Percentiles rank a stretch among this genome's conserved stretches.
phyloP scores from a whole-genome alignment of 2,113 vertebrate species.

The rat (Rattus norvegicus) region DNA sequence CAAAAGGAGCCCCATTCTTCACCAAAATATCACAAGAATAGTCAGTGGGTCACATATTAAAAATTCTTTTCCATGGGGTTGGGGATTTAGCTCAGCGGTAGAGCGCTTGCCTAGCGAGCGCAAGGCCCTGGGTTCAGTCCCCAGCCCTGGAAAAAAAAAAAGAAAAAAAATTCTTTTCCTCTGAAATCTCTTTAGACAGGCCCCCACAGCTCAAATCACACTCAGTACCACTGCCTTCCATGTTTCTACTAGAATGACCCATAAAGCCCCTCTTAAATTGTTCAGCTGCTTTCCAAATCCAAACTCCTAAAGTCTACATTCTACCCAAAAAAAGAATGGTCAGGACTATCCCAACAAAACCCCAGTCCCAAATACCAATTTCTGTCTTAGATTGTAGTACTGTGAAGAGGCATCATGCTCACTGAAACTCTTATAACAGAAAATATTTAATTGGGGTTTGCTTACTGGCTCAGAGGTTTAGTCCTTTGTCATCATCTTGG shows the following conservation, averaged over 20 bases:
- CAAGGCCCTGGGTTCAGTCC: too few species aligned
- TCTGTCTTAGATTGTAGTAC: background rate
- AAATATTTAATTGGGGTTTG: background rate
- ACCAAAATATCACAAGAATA: background rate
- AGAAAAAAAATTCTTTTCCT: background rate
- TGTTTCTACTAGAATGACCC: background rate
- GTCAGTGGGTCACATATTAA: background rate
- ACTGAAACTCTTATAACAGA: background rate
- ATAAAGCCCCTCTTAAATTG: background rate
- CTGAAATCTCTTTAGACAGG: background rate
- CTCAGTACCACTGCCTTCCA: background rate
- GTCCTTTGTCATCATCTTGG: background rate
- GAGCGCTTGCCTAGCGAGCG: too few species aligned
- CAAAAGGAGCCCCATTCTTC: background rate
- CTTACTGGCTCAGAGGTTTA: background rate
- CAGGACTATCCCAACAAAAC: background rate
- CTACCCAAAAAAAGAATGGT: background rate
- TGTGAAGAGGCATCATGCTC: background rate
- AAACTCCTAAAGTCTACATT: background rate
- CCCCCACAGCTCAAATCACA: background rate
- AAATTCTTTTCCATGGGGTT: too few species aligned
- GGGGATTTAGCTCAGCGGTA: too few species aligned
- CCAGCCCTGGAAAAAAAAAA: too few species aligned
- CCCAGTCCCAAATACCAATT: background rate
- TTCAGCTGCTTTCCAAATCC: background rate